These are phyloP conservation scores for Cecidostiba fungosa DNA, from an alignment of 2,888 invertebrate genomes.

Conservation along the genomic window DNA sequence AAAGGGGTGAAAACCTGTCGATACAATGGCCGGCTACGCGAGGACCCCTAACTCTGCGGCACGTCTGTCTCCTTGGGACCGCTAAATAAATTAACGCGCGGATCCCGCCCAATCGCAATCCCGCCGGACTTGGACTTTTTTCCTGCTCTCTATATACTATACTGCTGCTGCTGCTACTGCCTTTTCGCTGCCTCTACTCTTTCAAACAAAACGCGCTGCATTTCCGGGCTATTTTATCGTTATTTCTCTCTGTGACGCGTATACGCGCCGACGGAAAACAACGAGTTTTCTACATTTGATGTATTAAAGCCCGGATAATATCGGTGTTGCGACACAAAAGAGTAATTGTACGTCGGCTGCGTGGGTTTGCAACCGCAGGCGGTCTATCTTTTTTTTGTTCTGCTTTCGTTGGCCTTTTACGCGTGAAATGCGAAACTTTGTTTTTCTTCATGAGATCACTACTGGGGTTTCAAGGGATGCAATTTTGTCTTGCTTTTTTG, in stretches of 20 bases:
- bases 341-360: neutral
- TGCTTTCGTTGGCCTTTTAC: neutral
- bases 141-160: too few relatives aligned
- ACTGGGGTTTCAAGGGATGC: too few relatives aligned
- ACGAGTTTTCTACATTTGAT: constrained; percentile 26
- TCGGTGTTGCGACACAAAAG: constrained; percentile 28
- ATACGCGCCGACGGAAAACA: neutral
- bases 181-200: constrained; percentile 5
- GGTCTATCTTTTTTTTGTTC: neutral
- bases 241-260: neutral
- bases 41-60: constrained; percentile 49
- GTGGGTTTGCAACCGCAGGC: neutral
- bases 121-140: too few relatives aligned
- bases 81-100: constrained; percentile 73
- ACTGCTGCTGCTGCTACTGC: too few relatives aligned
- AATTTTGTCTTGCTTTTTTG: too few relatives aligned
- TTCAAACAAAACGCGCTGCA: neutral
- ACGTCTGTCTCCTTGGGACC: constrained; percentile 65
- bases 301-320: constrained; percentile 45
- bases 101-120: constrained; percentile 66
- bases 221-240: constrained; percentile 10
- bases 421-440: neutral
- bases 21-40: constrained; percentile 69
- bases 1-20: constrained; percentile 72
- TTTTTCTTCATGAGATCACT: too few relatives aligned